Percentiles rank a stretch among this genome's conserved stretches.
These are phyloP conservation scores for Microtus oregoni DNA, from an alignment of 2,113 vertebrate species.

Conservation along the genomic window DNA sequence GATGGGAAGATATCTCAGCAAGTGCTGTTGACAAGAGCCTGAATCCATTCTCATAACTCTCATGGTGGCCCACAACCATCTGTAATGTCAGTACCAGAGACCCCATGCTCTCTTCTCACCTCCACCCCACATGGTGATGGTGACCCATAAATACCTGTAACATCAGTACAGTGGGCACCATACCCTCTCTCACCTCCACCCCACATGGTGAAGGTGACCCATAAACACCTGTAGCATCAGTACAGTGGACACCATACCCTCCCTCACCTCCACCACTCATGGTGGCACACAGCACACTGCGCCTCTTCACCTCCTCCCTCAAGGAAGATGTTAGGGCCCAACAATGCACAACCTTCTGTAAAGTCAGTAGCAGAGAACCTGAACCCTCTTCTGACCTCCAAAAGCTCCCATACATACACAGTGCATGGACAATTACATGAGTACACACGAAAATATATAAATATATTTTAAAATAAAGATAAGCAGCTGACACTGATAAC, in stretches of 20 bases:
- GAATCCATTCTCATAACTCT: neutral
- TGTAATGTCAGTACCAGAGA: neutral
- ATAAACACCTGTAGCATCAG: no score
- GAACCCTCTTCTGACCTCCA: neutral
- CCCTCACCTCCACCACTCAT: no score
- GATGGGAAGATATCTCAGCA: neutral
- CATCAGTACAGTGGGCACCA: neutral
- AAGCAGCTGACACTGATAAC: neutral
- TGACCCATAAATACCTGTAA: no score
- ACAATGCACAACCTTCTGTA: neutral
- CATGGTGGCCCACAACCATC: neutral
- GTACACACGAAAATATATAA: neutral
- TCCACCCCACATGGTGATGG: no score
- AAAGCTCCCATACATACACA: no score
- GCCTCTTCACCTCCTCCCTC: no score
- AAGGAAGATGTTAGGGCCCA: no score
- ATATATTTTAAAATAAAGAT: neutral
- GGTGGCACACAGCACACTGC: fast-evolving
- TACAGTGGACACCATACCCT: neutral
- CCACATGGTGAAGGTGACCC: no score
- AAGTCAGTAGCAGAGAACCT: neutral
- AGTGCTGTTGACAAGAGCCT: neutral
- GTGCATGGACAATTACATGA: neutral
- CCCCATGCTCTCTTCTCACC: no score
- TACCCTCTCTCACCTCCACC: neutral